A percentile compares a stretch with the other conserved stretches of the same genome.
Evolutionary conservation across 2,797 vertebrate species (phyloP).

Genomic region (Thalassophryne amazonica): DNA sequence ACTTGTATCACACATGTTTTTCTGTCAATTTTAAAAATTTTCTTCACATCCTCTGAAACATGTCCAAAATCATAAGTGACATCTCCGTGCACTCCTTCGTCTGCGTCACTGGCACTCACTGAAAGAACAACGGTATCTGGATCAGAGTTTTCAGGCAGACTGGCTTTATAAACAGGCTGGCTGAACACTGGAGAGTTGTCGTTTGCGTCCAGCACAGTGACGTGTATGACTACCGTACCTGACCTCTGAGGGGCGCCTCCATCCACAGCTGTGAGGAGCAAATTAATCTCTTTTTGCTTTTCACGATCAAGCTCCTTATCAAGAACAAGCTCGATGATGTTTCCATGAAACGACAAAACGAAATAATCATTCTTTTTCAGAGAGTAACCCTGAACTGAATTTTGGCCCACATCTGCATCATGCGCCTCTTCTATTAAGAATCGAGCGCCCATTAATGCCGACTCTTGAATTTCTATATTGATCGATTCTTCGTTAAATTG

Average conservation of each 20-base stretch:
- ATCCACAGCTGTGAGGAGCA: slow-evolving; percentile 48
- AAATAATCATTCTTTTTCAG: slow-evolving; percentile 39
- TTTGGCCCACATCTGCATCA: slow-evolving; percentile 61
- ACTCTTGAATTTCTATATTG: slow-evolving; percentile 60
- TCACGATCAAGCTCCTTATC: slow-evolving; percentile 43
- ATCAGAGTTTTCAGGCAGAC: slow-evolving; percentile 64
- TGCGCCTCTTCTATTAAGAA: slow-evolving; percentile 55
- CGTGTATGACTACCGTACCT: slow-evolving; percentile 42
- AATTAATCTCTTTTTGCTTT: background rate
- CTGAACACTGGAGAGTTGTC: slow-evolving; percentile 75
- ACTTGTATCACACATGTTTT: slow-evolving; percentile 32
- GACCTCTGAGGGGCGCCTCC: slow-evolving; percentile 56
- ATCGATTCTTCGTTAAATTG: slow-evolving; percentile 62
- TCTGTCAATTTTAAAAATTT: slow-evolving; percentile 22
- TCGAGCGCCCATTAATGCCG: slow-evolving; percentile 28
- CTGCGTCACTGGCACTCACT: slow-evolving; percentile 63
- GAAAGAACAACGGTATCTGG: slow-evolving; percentile 16
- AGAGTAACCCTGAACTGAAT: slow-evolving; percentile 45
- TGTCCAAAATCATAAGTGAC: slow-evolving; percentile 62
- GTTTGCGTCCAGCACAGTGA: slow-evolving; percentile 71
- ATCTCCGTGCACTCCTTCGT: slow-evolving; percentile 67
- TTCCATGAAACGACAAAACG: slow-evolving; percentile 9
- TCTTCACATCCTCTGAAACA: background rate
- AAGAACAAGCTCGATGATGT: slow-evolving; percentile 21
- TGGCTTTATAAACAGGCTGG: slow-evolving; percentile 65